These are phyloP conservation scores for rat (Rattus norvegicus) DNA, from an alignment of 2,113 vertebrate genomes.

Conservation along the genomic window GRCr8 NC_086021.1:107452501-107453000, in stretches of 20 bases:
- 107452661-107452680: background rate
- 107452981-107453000: background rate
- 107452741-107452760: background rate
- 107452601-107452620: background rate
- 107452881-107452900: background rate
- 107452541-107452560: background rate
- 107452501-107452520: background rate
- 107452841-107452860: background rate
- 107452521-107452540: background rate
- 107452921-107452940: background rate
- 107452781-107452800: background rate
- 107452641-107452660: background rate
- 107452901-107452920: too few relatives aligned
- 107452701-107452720: background rate
- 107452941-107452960: background rate
- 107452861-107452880: background rate
- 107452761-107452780: background rate
- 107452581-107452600: background rate
- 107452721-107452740: slow-evolving; percentile 4
- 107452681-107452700: background rate
- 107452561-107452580: background rate
- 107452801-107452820: background rate
- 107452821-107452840: background rate
- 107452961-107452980: background rate
- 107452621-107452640: background rate